Evolutionary conservation across 2,113 vertebrate genomes (phyloP).

Genomic region (Catagonus wagneri): DNA sequence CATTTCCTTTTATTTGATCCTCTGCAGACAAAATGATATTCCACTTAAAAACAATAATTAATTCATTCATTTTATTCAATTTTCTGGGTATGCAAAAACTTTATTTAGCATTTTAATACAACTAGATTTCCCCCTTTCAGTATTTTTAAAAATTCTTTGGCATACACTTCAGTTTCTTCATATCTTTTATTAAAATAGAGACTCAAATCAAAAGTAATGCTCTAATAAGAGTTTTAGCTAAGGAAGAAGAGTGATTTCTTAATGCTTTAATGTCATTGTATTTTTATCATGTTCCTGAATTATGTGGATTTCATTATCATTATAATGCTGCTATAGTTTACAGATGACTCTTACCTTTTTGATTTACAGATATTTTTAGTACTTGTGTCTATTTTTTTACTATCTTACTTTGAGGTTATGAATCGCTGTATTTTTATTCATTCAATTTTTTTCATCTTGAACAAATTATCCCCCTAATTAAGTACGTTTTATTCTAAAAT

Average conservation of each 20-base stretch:
- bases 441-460: neutral
- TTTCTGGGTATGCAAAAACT: conserved; percentile 30
- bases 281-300: conserved; percentile 47
- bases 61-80: neutral
- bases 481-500: conserved; percentile 20
- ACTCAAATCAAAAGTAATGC: conserved; percentile 17
- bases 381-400: conserved; percentile 8
- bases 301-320: conserved; percentile 1
- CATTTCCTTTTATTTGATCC: conserved; percentile 19
- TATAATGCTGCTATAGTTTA: conserved; percentile 5
- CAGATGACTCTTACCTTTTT: conserved; percentile 14
- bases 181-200: conserved; percentile 39
- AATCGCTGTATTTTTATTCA: neutral
- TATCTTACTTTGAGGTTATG: conserved; percentile 40
- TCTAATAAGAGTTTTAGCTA: conserved; percentile 51
- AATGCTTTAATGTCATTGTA: conserved; percentile 45
- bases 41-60: conserved; percentile 30
- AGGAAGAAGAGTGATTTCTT: conserved; percentile 45
- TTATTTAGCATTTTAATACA: conserved; percentile 21
- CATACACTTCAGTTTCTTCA: conserved; percentile 42
- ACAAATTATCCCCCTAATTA: neutral
- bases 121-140: neutral
- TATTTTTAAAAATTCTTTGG: conserved; percentile 33
- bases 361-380: conserved; percentile 36
- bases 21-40: conserved; percentile 38